phyloP scores from a whole-genome alignment of 2,888 invertebrate genomes.

The Seladonia tumulorum region DNA sequence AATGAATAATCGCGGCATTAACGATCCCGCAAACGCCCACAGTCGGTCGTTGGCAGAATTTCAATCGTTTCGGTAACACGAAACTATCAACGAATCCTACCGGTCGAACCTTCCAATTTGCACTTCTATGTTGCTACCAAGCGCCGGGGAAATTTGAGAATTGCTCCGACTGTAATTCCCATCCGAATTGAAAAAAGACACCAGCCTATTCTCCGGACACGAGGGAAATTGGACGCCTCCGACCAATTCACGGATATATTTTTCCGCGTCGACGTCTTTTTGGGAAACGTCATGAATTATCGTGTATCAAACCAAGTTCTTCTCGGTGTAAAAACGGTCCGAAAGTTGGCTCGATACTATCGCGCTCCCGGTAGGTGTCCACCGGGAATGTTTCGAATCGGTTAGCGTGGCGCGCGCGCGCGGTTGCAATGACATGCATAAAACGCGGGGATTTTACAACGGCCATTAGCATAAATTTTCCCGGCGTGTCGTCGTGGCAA shows the following conservation, averaged over 20 bases:
- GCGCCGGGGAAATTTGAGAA: background rate
- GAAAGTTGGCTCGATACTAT: background rate
- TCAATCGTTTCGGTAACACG: conserved; percentile 5
- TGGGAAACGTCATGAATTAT: too few species aligned
- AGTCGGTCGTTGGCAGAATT: background rate
- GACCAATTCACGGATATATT: background rate
- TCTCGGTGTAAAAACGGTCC: background rate
- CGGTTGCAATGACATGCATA: conserved; percentile 26
- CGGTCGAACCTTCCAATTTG: conserved; percentile 20
- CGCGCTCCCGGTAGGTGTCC: background rate
- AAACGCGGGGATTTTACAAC: conserved; percentile 37
- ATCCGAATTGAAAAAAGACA: background rate
- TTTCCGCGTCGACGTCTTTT: background rate
- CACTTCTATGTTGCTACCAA: conserved; percentile 1
- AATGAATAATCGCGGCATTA: background rate
- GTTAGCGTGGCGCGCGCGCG: conserved; percentile 14
- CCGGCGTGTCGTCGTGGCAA: conserved; percentile 15
- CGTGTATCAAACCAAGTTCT: background rate
- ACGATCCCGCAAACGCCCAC: background rate
- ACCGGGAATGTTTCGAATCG: conserved; percentile 25
- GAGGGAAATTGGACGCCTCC: background rate
- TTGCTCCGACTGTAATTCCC: background rate
- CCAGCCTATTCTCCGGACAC: background rate
- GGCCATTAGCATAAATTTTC: conserved; percentile 47
- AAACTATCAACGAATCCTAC: background rate